Evolutionary conservation across 2,113 vertebrate genomes (phyloP), one percentile per base, ranked within the genome.

Genomic region (Podarcis cretensis): DNA sequence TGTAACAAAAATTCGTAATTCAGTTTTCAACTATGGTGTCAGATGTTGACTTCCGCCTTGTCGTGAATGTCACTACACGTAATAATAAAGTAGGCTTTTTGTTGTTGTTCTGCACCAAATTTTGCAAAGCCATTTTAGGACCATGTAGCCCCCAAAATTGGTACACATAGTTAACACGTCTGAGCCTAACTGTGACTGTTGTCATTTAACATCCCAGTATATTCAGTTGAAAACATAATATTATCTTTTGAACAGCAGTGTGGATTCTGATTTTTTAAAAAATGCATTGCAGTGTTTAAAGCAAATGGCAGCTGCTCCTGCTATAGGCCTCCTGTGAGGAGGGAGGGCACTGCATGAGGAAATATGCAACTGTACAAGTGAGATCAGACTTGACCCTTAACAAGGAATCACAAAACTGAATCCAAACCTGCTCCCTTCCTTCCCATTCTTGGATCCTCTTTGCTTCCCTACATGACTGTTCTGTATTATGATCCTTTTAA

Each of bases 401-500:
- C 87, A 95, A 91, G 90, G 84, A 91, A 93, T 91, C 5, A 93
- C 85, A 92, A 90, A 93, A 89, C 88, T 86, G 84, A 93, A 90
- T 94, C 92, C 91, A 21, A 89, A 88, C 80, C 83, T 91, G 73
- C 5, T 91, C 77, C 35, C 71, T 66, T 76, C 80, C 21, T 93
- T 77, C 75, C 83, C 83, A 89, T 90, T 94, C 90, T 92, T 0
- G 0, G 86, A 90, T 90, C 78, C 90, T 95, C 92, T 81, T 90
- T 89, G 93, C 71, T 92, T 94, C 87, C 88, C 95, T 94, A 91
- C 90, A 81, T 94, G 93, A 91, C 93, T 94, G 95, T 87, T 92
- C 93, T 92, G 95, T 95, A 96, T 95, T 96, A 96, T 94, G 95
- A 96, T 95, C 93, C 94, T 89, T 93, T 96, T 95, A 96, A 96